Evolutionary conservation across 1,140 invertebrate species (phyloP), one percentile per base, ranked within the genome.

Genomic region (Ruditapes philippinarum): DNA sequence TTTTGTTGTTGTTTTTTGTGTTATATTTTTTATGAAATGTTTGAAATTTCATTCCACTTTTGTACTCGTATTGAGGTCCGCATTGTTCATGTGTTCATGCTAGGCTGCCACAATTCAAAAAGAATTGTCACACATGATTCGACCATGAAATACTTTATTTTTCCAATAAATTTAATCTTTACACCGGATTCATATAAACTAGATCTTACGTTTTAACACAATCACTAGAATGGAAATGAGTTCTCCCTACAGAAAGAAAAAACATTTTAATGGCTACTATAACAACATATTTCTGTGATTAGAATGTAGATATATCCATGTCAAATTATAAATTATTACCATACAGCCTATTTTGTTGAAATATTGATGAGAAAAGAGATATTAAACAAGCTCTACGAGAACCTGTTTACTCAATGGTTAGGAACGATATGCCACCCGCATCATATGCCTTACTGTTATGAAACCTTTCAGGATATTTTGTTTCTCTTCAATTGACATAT

Each of bases 331-430:
- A 49, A 49, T 31, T 78, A 22, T 49, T 49, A 11, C 9, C 25
- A 22, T 49, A 45, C n/a, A 78, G 51, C 25, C 11, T 78, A 42
- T 78, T 19, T 5, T 49, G 19, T 19, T 78, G 74, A 78, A 78
- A 49, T 78, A 78, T 45, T 78, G 33, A 78, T 78, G 74, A 11
- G 31, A 49, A 7, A 0, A 19, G 1, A n/a, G 14, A 17, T 49
- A 31, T 78, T 22, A 19, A 4, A 78, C 12, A 2, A 78, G 3
- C 74, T 78, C 74, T 78, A 51, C 74, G 42, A 78, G 74, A 78
- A 51, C 74, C 51, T 40, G 40, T 51, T 33, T 22, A 33, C 74
- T 78, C 42, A 42, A 78, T 78, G 74, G 74, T 7, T 33, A 38
- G 1, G 31, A 5, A 78, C 57, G 5, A 28, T 62, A n/a, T 62